phyloP scores from a whole-genome alignment of 2,113 vertebrate genomes.

The Salvator merianae region DNA sequence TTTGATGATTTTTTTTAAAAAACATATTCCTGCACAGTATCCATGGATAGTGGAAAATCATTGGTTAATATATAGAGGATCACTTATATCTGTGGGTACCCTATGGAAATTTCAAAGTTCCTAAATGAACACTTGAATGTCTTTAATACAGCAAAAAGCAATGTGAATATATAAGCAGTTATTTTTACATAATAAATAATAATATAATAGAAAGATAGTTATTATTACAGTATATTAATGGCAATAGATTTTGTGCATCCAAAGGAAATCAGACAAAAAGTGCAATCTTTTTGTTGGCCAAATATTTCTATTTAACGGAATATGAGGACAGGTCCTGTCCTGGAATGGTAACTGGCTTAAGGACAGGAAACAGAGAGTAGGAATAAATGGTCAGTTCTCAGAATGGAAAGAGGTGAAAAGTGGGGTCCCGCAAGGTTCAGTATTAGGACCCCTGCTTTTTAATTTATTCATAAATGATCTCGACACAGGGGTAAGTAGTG shows the following conservation, averaged over 20 bases:
- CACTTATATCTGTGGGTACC: not conserved
- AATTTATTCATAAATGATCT: too few species aligned
- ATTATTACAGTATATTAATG: not conserved
- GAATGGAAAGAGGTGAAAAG: too few species aligned
- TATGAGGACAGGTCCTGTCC: too few species aligned
- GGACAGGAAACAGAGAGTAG: too few species aligned
- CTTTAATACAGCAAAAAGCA: not conserved
- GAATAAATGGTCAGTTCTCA: too few species aligned
- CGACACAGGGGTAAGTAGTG: too few species aligned
- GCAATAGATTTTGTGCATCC: not conserved
- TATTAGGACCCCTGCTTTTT: too few species aligned
- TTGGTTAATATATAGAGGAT: not conserved
- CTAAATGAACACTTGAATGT: not conserved
- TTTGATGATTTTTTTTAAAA: not conserved
- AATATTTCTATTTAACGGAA: slow-evolving; percentile 23
- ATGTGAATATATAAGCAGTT: not conserved
- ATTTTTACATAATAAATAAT: not conserved
- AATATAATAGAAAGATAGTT: not conserved
- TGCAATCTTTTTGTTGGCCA: not conserved
- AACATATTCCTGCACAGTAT: too few species aligned
- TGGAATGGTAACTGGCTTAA: too few species aligned
- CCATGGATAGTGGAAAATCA: not conserved
- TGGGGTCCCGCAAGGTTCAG: too few species aligned
- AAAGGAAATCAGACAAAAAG: not conserved
- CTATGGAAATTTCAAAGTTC: not conserved